Evolutionary conservation across 2,113 vertebrate genomes (phyloP).

Genomic region (Pleuronectes platessa): DNA sequence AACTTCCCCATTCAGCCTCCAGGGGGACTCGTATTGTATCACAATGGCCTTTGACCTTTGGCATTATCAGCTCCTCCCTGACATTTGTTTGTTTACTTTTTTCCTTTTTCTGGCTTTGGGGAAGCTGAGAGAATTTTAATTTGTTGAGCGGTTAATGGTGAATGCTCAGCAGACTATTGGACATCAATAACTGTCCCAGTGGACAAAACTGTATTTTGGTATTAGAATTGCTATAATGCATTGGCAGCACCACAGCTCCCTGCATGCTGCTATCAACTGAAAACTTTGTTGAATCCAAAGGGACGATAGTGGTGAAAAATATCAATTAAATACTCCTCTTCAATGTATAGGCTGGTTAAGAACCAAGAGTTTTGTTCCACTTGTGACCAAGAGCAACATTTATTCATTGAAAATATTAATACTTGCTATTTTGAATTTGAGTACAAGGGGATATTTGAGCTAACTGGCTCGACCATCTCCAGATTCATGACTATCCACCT

Average conservation of each 20-base stretch:
- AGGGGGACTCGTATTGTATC: conserved; percentile 18
- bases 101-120: neutral
- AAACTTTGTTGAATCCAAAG: neutral
- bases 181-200: conserved; percentile 35
- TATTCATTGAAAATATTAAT: too few relatives aligned
- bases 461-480: too few relatives aligned
- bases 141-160: conserved; percentile 24
- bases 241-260: neutral
- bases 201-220: conserved; percentile 8
- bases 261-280: too few relatives aligned
- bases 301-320: neutral
- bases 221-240: neutral
- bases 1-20: neutral
- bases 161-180: conserved; percentile 30
- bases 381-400: too few relatives aligned
- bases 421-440: too few relatives aligned
- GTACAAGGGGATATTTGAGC: too few relatives aligned
- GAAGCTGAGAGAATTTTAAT: conserved; percentile 32
- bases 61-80: conserved; percentile 21
- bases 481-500: too few relatives aligned
- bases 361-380: too few relatives aligned
- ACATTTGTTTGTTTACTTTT: conserved; percentile 34
- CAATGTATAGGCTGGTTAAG: too few relatives aligned
- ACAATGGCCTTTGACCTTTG: conserved; percentile 25
- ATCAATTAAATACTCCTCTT: too few relatives aligned